These are phyloP conservation scores for Lissocephala sabroskyi DNA, from an alignment of 2,888 invertebrate species.

Conservation along the genomic window DNA sequence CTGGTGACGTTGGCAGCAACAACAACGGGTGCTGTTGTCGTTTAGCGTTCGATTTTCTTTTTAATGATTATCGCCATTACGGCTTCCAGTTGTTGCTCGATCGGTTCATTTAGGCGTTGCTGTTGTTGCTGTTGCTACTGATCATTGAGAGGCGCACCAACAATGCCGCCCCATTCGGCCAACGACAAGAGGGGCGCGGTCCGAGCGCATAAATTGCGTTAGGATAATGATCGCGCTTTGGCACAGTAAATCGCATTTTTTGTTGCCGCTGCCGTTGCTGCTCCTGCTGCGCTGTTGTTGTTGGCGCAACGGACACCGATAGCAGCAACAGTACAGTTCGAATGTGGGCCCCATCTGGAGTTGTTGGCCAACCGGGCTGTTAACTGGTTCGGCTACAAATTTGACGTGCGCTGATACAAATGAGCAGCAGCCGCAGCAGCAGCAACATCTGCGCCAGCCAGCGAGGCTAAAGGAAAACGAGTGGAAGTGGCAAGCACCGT, in stretches of 20 bases:
- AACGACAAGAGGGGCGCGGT: too few species aligned
- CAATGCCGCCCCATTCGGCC: too few species aligned
- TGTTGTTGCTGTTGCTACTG: conserved; percentile 18
- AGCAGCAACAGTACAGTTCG: conserved; percentile 24
- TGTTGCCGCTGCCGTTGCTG: conserved; percentile 23
- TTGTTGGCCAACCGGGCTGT: conserved; percentile 12
- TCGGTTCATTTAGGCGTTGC: conserved; percentile 22
- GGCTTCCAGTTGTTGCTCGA: conserved; percentile 21
- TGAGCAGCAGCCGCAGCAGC: conserved; percentile 28
- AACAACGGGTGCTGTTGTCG: conserved; percentile 15
- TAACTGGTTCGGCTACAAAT: conserved; percentile 64
- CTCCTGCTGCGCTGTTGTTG: conserved; percentile 13
- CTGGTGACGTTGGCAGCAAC: conserved; percentile 25
- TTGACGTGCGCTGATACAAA: conserved; percentile 54
- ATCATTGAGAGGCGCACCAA: too few species aligned
- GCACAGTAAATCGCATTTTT: conserved; percentile 61
- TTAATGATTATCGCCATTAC: conserved; percentile 61
- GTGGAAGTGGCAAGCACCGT: conserved; percentile 33
- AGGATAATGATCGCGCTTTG: conserved; percentile 70
- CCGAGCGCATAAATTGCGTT: conserved; percentile 70
- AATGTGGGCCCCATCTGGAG: neutral
- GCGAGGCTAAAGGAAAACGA: conserved; percentile 1
- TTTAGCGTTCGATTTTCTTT: conserved; percentile 15
- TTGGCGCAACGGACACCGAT: conserved; percentile 21
- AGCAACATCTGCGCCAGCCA: conserved; percentile 15